A percentile compares a stretch with the other conserved stretches of the same genome.
Conservation (phyloP, 2,888 invertebrate genomes). For the Chymomyza caudatula region DNA sequence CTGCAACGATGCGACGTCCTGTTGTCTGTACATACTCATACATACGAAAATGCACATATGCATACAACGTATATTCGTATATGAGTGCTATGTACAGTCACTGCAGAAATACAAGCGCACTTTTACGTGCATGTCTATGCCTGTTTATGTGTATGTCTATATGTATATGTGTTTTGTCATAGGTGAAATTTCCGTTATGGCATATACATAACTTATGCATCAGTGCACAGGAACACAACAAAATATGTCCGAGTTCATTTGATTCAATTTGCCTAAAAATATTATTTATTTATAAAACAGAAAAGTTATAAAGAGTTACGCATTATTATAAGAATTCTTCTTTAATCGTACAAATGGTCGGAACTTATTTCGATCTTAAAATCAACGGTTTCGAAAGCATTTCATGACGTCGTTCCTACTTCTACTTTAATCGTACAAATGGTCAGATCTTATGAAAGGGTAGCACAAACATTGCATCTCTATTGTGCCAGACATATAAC, state of each 20-base stretch:
- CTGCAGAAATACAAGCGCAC: not conserved
- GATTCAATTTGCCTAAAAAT: too few relatives aligned
- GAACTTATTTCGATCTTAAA: too few relatives aligned
- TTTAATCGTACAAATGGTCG: too few relatives aligned
- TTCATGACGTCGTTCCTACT: too few relatives aligned
- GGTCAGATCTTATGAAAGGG: too few relatives aligned
- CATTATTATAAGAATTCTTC: too few relatives aligned
- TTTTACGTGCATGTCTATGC: slow-evolving; percentile 5
- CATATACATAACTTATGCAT: not conserved
- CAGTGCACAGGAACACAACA: not conserved
- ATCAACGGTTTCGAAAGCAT: too few relatives aligned
- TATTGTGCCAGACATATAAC: too few relatives aligned
- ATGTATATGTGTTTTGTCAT: slow-evolving; percentile 6
- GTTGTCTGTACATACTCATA: not conserved
- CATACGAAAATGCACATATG: not conserved
- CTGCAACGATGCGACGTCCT: slow-evolving; percentile 19
- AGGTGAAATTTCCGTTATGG: not conserved
- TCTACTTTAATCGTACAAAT: too few relatives aligned
- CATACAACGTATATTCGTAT: slow-evolving; percentile 11
- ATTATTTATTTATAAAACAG: slow-evolving; percentile 17
- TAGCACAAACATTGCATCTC: too few relatives aligned
- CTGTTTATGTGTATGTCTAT: slow-evolving; percentile 9
- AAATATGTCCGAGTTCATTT: too few relatives aligned
- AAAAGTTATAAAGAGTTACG: too few relatives aligned
- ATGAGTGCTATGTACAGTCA: not conserved